Base-by-base conservation (phyloP, 2,888 invertebrate species). In the Diaperis boleti region DNA sequence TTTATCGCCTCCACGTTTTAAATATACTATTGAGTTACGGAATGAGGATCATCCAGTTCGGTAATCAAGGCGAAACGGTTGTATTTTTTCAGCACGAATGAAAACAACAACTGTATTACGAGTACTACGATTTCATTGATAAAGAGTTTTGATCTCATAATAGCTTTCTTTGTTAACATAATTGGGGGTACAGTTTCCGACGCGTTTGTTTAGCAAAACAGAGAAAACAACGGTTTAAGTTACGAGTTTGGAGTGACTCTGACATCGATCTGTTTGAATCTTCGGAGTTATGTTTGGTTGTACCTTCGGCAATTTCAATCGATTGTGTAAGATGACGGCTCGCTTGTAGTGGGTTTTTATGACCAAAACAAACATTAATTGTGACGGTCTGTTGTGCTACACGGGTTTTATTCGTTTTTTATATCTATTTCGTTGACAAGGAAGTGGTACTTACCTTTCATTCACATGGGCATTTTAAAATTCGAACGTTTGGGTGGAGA, bases 51-150 rank as follows among this genome's bases (percentile, higher is more conserved):
- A 52, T 13, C 52, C 52, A 52, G 52, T 52, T 52, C 22, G 35
- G 52, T 52, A 52, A 52, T 52, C 52, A 39, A 37, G 37, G 8
- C 35, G 17, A 13, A 52, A 33, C 18, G 18, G 11, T 37, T 8
- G 11, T 22, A 35, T 18, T 37, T 37, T 52, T 52, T 52, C 39
- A 52, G 39, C 37, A 50, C 50, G 18, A 52, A 10, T 37, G 37
- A 39, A 52, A 52, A 52, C 41, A 54, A 54, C 54, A 54, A 54
- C 54, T 54, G 42, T 26, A 42, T 29, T 42, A 15, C 54, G 41
- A 54, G 52, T 52, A 52, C 41, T 54, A 54, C 54, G 42, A 54
- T 54, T 54, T 54, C 54, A 54, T 54, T 54, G 54, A 54, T 54
- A 42, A 41, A 54, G 37, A 54, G 26, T 54, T 54, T 41, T 54